These are phyloP conservation scores for Pissodes strobi DNA, from an alignment of 1,140 invertebrate genomes.

Conservation along the genomic window DNA sequence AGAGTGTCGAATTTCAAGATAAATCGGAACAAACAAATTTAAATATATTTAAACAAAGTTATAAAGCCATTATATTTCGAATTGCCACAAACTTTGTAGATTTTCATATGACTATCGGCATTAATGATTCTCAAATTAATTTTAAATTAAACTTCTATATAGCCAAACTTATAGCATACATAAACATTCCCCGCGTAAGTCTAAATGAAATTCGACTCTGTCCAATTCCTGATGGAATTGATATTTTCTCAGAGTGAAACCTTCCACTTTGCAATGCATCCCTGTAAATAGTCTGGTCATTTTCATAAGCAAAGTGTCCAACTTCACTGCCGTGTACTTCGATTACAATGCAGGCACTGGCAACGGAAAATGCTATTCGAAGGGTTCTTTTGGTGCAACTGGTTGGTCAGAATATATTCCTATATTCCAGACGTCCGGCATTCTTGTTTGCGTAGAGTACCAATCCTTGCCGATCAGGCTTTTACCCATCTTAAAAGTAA, in stretches of 20 bases:
- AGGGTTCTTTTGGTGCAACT: background rate
- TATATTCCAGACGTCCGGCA: slow-evolving; percentile 5
- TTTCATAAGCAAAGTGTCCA: slow-evolving; percentile 6
- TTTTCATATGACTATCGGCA: no score
- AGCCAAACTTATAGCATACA: slow-evolving; percentile 17
- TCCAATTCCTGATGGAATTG: background rate
- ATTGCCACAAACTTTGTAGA: no score
- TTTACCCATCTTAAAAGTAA: slow-evolving; percentile 15
- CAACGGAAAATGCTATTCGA: slow-evolving; percentile 15
- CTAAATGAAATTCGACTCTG: slow-evolving; percentile 7
- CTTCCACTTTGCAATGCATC: slow-evolving; percentile 20
- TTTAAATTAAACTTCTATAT: background rate
- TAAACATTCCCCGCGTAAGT: slow-evolving; percentile 10
- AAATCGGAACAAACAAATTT: slow-evolving; percentile 1
- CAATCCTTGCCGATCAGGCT: slow-evolving; percentile 6
- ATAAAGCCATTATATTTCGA: no score
- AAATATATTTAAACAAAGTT: no score
- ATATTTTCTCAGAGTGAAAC: slow-evolving; percentile 10
- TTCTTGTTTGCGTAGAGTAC: slow-evolving; percentile 19
- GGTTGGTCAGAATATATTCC: background rate
- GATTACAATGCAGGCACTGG: slow-evolving; percentile 1
- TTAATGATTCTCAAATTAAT: no score
- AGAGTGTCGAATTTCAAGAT: background rate
- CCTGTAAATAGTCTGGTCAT: slow-evolving; percentile 19
- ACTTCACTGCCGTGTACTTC: background rate